Conservation (phyloP, 2,113 vertebrate genomes). For the Papio anubis region DNA sequence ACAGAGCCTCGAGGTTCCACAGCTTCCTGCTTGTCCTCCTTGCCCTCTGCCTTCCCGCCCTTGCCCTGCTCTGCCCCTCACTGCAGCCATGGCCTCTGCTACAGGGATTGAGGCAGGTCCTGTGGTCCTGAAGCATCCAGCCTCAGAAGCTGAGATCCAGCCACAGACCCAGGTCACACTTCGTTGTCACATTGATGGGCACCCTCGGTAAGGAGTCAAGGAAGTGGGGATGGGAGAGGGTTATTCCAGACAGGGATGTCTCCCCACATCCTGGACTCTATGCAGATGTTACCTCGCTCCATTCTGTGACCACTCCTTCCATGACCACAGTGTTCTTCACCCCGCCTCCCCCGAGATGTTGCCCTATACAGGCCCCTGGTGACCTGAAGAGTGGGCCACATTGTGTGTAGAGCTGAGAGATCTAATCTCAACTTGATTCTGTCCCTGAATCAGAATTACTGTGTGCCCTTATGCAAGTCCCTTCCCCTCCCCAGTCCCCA, state of each 20-base stretch:
- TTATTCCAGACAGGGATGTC: background rate
- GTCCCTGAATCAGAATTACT: background rate
- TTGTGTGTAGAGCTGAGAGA: background rate
- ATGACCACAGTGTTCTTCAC: background rate
- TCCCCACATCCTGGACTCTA: background rate
- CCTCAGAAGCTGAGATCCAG: constrained; percentile 90
- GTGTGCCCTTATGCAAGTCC: background rate
- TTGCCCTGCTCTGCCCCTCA: background rate
- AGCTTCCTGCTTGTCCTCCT: background rate
- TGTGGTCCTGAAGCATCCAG: constrained; percentile 92
- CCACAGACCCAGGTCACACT: constrained; percentile 90
- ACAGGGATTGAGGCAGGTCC: constrained; percentile 95
- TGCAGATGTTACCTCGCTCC: background rate
- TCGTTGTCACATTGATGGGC: constrained; percentile 95
- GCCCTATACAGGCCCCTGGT: background rate
- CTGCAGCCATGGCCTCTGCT: background rate
- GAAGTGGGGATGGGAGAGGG: background rate
- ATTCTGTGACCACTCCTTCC: background rate
- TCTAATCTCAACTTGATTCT: background rate
- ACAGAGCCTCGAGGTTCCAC: background rate
- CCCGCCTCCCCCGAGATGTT: background rate
- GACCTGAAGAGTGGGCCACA: background rate
- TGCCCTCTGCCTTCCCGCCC: background rate
- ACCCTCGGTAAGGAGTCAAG: constrained; percentile 92
- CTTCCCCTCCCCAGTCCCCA: background rate